Evolutionary conservation across 2,113 vertebrate species (phyloP), one percentile per base, ranked within the genome.

Genomic region (Hystrix brachyura): DNA sequence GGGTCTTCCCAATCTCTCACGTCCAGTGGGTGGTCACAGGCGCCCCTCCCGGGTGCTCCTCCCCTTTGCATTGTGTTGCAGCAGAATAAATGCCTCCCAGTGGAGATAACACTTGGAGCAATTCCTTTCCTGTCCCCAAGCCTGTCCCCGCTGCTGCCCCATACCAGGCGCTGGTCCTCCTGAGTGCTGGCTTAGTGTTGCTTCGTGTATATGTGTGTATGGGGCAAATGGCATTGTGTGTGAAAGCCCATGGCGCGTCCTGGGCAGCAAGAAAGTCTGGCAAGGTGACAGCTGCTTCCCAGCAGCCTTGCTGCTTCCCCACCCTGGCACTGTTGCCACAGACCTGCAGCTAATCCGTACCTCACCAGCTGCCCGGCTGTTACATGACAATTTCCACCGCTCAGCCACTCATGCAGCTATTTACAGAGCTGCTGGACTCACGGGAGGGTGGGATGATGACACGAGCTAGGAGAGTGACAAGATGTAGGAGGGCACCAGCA

Each of bases 391-490:
- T 83, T 62, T 60, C 83, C 87, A 43, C 34, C 7, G 1, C 55
- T 51, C 51, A 29, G 87, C 80, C 48, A 13, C 89, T 84, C 84
- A 94, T 82, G 25, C 23, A 14, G n/a, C 90, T 96, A 88, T 96
- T 96, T 95, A 72, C 64, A 82, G 91, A 86, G 79, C 34, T 79
- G 62, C 29, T 2, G 21, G 46, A 9, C 65, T 12, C 34, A 21
- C 8, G 38, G 29, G 76, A 25, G 17, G 34, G 87, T 25, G 69
- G 90, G 19, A 57, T 93, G 94, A 83, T 92, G 91, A 96, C 6
- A 14, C 0, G 38, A 95, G 86, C 93, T 64, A 14, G 94, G 78
- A 94, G 65, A 90, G 76, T 4, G 19, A 5, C n/a, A 3, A 51
- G 71, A 8, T 1, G 59, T 3, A 12, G 13, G 19, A n/a, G 23